Base-by-base conservation (phyloP, 2,113 vertebrate species). In the Rhinopomastus cyanomelas region DNA sequence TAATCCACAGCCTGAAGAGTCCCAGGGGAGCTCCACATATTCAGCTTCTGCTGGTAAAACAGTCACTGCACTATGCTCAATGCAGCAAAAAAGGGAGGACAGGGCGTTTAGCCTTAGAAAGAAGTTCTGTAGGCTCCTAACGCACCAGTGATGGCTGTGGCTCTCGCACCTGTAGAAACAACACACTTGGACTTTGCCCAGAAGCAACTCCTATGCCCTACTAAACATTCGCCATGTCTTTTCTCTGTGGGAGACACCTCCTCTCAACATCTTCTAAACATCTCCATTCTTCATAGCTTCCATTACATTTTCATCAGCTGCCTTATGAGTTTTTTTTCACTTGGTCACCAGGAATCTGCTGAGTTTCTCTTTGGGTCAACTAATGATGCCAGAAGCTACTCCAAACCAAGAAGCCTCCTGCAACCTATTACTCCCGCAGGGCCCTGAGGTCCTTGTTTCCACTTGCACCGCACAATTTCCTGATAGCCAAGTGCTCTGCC, bases 381-480 rank as follows among this genome's bases (percentile, higher is more conserved):
- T 34, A 59, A 30, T 12, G 6, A 61, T 82, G 82, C 32, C 59
- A 90, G 84, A 64, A 93, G 61, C 68, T 64, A 61, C 18, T 52
- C 15, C 3, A 4, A 83, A 90, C 77, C 42, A 56, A 81, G 12
- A 26, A 74, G 6, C 34, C 25, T 84, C 44, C 65, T 88, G 56
- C 68, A 93, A 64, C 34, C 44, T 46, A 11, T 65, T 49, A 81
- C 71, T 88, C 29, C 17, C 0, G 0, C 80, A 36, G 53, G 22
- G 36, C 48, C 78, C 76, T 60, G 21, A 90, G 73, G 83, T 64
- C 52, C 18, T 81, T 68, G 36, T 78, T 90, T 86, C 64, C 86
- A 52, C 39, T 36, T 56, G 53, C 36, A 67, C 39, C 57, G 60
- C 34, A 37, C 10, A 5, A 1, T 5, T 74, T 73, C 73, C 65